Evolutionary conservation across 2,113 vertebrate genomes (phyloP), one percentile per base, ranked within the genome.

Genomic region (Ahaetulla prasina): DNA sequence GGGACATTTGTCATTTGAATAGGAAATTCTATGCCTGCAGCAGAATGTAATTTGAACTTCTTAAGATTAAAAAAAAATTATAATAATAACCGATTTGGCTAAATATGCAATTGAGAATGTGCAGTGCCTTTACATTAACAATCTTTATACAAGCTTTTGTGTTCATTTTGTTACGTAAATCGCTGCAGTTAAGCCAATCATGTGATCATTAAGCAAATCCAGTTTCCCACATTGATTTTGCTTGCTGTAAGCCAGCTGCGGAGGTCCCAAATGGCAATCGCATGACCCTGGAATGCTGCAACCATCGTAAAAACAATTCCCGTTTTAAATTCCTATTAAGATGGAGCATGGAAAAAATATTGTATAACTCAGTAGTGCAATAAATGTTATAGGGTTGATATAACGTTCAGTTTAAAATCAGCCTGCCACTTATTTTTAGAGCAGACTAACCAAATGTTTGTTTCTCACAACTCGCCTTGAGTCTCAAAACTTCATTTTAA

Each of bases 1-100:
- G 91, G 94, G 94, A 96, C 94, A 96, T 98, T 98, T 97, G 97
- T 97, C 97, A 98, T 96, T 93, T 88, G 94, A 98, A 98, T 95
- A 97, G 95, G 96, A 96, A 97, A 95, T 95, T 95, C 91, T 93
- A 53, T 94, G 97, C 97, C 97, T 96, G 96, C 89, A 95, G 97
- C 97, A 97, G 95, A 96, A 95, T 96, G 91, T 94, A 95, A 96
- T 96, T 94, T 95, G 95, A 97, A 97, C 94, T 93, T 95, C 95
- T 96, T 94, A 93, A 57, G 88, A 53, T 93, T 39, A 8, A n/a
- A 27, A 25, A 5, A 57, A 0, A 60, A 60, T 22, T n/a, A 49
- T 11, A n/a, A 63, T 53, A 92, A 92, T 27, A 89, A 92, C 45
- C 95, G 96, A 97, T 97, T 98, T 97, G 95, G 95, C 95, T 97